Percentiles rank a stretch among this genome's conserved stretches.
Conservation (phyloP, 2,113 vertebrate genomes). For the Sylvia atricapilla region DNA sequence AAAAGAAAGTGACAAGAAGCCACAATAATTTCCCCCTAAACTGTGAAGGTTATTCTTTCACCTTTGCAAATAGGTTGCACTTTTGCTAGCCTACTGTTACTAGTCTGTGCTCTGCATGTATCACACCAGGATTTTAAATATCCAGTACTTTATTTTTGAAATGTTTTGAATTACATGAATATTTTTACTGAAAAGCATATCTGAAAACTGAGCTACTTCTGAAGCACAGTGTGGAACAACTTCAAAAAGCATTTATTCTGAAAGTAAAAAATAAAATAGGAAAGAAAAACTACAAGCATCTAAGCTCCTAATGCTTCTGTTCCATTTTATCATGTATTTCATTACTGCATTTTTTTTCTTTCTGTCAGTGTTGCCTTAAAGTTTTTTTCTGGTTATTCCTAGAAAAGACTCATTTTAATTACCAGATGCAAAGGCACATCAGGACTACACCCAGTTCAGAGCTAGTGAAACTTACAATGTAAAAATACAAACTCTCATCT, state of each 20-base stretch:
- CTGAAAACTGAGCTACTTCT: not conserved
- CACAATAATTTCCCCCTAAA: not conserved
- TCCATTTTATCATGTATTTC: not conserved
- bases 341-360: not conserved
- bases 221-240: not conserved
- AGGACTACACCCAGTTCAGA: not conserved
- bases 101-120: not conserved
- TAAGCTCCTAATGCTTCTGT: not conserved
- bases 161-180: constrained; percentile 27
- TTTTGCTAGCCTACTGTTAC: not conserved
- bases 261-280: not conserved
- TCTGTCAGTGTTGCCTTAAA: not conserved
- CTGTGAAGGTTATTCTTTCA: constrained; percentile 13
- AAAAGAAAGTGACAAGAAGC: not conserved
- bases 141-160: not conserved
- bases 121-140: constrained; percentile 20
- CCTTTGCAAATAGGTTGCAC: constrained; percentile 1
- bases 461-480: not conserved
- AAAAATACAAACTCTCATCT: not conserved
- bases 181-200: not conserved
- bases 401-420: not conserved
- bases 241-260: not conserved
- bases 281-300: not conserved
- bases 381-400: not conserved
- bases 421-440: not conserved